A percentile compares a stretch with the other conserved stretches of the same genome.
phyloP scores from a whole-genome alignment of 1,140 invertebrate genomes.

The Papilio machaon region DNA sequence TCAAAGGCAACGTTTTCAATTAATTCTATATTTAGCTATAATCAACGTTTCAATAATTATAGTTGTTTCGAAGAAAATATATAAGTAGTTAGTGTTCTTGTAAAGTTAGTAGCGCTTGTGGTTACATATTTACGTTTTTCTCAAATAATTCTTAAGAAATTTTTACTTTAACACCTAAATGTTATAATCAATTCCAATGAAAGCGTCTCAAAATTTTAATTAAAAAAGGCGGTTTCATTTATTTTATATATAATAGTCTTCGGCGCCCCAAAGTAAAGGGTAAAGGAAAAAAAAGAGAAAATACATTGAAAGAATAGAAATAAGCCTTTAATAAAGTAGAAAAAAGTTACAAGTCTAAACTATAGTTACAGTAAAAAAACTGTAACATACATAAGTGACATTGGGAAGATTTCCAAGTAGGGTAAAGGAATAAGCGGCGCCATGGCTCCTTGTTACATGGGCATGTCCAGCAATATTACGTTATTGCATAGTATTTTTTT shows the following conservation, averaged over 20 bases:
- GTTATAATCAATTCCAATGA: too few relatives aligned
- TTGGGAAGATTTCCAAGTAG: slow-evolving; percentile 34
- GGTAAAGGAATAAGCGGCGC: slow-evolving; percentile 26
- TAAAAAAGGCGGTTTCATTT: too few relatives aligned
- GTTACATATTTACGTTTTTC: too few relatives aligned
- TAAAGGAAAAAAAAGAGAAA: background rate
- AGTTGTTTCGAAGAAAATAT: too few relatives aligned
- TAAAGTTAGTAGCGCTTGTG: too few relatives aligned
- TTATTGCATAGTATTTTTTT: background rate
- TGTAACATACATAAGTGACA: slow-evolving; percentile 8
- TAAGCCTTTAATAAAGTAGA: background rate
- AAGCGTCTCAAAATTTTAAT: too few relatives aligned
- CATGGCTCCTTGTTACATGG: slow-evolving; percentile 10
- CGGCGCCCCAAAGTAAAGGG: background rate
- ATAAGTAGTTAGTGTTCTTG: background rate
- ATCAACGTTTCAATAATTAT: too few relatives aligned
- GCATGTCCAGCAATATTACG: background rate
- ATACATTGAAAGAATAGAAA: background rate
- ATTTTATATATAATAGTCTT: too few relatives aligned
- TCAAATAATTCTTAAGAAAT: too few relatives aligned
- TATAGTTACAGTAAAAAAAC: background rate
- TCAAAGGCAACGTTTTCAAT: background rate
- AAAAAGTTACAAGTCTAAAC: background rate
- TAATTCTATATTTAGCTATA: background rate
- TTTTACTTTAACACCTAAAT: too few relatives aligned